A percentile compares a stretch with the other conserved stretches of the same genome.
These are phyloP conservation scores for Rhinatrema bivittatum DNA, from an alignment of 2,797 vertebrate genomes.

Conservation along the genomic window DNA sequence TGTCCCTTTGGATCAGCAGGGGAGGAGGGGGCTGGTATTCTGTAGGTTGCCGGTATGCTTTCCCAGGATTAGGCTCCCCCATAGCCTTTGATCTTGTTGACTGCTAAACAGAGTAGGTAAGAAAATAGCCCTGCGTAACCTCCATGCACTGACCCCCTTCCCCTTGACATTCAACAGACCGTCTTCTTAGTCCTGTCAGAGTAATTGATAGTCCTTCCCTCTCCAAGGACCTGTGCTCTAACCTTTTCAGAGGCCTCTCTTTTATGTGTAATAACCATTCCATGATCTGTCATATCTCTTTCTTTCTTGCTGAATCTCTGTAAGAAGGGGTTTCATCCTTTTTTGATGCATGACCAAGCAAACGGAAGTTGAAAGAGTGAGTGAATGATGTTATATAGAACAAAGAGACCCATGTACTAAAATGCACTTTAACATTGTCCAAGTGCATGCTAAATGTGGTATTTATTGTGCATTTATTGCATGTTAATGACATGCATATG, in stretches of 20 bases:
- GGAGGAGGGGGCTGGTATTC: too few relatives aligned
- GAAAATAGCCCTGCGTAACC: not conserved
- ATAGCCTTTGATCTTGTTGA: not conserved
- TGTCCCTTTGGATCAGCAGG: too few relatives aligned
- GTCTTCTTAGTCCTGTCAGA: not conserved
- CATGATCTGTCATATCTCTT: slow-evolving; percentile 2
- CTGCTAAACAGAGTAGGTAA: not conserved
- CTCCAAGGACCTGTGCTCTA: slow-evolving; percentile 6
- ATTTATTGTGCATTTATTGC: too few relatives aligned
- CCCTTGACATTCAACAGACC: not conserved
- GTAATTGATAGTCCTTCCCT: fast-evolving
- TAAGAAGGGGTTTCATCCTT: not conserved
- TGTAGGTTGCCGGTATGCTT: too few relatives aligned
- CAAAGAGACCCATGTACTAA: too few relatives aligned
- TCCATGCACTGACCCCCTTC: not conserved
- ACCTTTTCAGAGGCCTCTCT: not conserved
- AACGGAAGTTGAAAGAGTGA: not conserved
- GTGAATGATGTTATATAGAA: too few relatives aligned
- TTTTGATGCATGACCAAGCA: not conserved
- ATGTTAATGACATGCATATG: too few relatives aligned
- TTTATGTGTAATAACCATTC: not conserved
- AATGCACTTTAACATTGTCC: too few relatives aligned
- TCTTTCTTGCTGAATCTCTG: not conserved
- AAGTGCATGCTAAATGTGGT: too few relatives aligned
- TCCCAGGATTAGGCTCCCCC: too few relatives aligned